Conservation (phyloP, 2,113 vertebrate species). For the Todiramphus saurophagus region DNA sequence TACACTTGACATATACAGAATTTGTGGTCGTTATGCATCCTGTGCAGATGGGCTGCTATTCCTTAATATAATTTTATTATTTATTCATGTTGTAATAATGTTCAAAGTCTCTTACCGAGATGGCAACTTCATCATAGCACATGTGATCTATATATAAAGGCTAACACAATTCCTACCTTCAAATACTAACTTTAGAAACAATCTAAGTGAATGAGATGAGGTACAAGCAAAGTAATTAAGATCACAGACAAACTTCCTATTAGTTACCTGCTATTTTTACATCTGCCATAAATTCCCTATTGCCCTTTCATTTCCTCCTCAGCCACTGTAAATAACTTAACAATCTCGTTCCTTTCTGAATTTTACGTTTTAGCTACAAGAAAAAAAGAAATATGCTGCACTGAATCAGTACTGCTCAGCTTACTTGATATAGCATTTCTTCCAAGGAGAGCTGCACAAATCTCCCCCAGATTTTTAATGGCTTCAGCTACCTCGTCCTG, state of each 20-base stretch:
- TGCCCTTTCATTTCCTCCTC: background rate
- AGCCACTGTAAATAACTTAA: background rate
- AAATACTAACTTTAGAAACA: background rate
- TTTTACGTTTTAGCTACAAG: background rate
- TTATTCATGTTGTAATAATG: background rate
- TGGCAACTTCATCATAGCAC: background rate
- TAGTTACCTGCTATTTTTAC: background rate
- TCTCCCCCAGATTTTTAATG: background rate
- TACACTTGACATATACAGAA: background rate
- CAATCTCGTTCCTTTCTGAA: background rate
- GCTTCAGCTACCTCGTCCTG: background rate
- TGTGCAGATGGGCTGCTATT: background rate
- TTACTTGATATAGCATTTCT: background rate
- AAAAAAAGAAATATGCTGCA: background rate
- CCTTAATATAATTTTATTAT: background rate
- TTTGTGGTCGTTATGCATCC: background rate
- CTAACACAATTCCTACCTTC: background rate
- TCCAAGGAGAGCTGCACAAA: background rate
- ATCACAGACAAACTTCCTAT: background rate
- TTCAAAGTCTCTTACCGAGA: background rate
- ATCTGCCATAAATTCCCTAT: background rate
- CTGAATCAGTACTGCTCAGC: background rate
- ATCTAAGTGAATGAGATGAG: background rate
- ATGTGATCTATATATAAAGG: background rate
- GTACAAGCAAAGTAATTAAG: background rate